phyloP scores from a whole-genome alignment of 2,797 vertebrate species.

The Premnoplex brunnescens region DNA sequence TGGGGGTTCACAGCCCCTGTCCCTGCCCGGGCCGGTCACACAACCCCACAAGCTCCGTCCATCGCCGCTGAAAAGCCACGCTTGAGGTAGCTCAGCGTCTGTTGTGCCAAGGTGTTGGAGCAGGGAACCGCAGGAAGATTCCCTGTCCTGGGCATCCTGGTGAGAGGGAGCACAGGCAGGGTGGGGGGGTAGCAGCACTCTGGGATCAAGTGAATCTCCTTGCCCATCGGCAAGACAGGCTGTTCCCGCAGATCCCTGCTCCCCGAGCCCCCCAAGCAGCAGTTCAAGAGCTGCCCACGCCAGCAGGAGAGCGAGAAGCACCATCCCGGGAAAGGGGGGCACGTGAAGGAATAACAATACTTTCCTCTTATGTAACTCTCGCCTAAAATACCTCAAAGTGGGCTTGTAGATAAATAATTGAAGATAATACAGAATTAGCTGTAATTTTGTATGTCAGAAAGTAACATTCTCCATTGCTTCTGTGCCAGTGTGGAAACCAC shows the following conservation, averaged over 20 bases:
- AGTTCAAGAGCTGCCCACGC: neutral
- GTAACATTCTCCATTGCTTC: neutral
- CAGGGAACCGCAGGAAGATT: rapidly evolving
- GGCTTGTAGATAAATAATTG: constrained; percentile 56
- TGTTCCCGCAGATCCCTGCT: neutral
- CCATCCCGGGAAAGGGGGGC: constrained; percentile 1
- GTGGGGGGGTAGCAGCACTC: rapidly evolving
- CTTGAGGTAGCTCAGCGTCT: neutral
- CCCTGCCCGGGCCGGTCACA: neutral
- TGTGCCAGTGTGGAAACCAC: neutral
- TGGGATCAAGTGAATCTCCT: neutral
- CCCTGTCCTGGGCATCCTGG: neutral
- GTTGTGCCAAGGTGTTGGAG: rapidly evolving
- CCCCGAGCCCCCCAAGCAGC: neutral
- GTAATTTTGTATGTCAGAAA: constrained; percentile 27
- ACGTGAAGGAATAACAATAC: constrained; percentile 24
- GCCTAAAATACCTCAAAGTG: constrained; percentile 60
- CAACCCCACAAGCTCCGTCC: neutral
- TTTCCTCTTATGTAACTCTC: constrained; percentile 55
- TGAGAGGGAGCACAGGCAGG: neutral
- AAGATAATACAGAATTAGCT: constrained; percentile 38
- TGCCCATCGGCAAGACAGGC: rapidly evolving
- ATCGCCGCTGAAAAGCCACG: rapidly evolving
- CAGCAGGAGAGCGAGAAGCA: neutral
- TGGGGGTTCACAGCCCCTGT: neutral